phyloP scores from a whole-genome alignment of 2,888 invertebrate genomes.

The Caenorhabditis japonica region DNA sequence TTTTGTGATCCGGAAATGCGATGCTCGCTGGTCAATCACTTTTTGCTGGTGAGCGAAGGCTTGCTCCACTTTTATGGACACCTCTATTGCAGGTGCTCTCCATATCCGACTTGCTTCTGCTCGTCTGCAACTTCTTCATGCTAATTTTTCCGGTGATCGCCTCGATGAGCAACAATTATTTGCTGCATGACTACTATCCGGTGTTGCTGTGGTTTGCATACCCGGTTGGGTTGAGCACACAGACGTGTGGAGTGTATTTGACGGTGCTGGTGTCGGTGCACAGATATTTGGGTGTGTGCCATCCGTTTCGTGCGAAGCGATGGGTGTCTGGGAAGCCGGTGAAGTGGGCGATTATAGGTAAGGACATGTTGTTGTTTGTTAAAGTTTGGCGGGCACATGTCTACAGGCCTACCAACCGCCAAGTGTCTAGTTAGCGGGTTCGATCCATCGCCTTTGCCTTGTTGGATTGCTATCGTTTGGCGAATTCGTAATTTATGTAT shows the following conservation, averaged over 20 bases:
- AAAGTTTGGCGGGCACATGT: no score
- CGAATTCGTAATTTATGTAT: no score
- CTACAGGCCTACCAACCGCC: no score
- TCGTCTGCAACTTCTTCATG: conserved; percentile 76
- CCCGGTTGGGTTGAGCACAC: conserved; percentile 75
- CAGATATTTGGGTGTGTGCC: conserved; percentile 65
- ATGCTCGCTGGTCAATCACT: conserved; percentile 73
- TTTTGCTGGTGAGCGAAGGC: conserved; percentile 66
- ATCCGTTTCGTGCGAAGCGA: conserved; percentile 73
- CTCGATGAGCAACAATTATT: conserved; percentile 66
- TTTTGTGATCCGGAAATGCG: conserved; percentile 75
- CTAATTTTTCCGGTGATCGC: conserved; percentile 75
- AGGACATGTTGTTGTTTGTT: no score
- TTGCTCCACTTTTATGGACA: not conserved
- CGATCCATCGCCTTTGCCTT: no score
- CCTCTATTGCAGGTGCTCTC: conserved; percentile 57
- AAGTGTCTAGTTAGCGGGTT: no score
- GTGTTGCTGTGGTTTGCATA: conserved; percentile 73
- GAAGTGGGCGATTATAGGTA: conserved; percentile 61
- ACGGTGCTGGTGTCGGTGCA: conserved; percentile 75
- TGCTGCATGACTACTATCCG: conserved; percentile 71
- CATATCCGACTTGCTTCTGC: conserved; percentile 71
- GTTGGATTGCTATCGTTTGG: no score
- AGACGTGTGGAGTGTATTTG: conserved; percentile 75
- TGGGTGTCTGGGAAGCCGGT: conserved; percentile 73